A percentile compares a stretch with the other conserved stretches of the same genome.
Evolutionary conservation across 1,140 invertebrate genomes (phyloP).

Genomic region (Papilio glaucus): DNA sequence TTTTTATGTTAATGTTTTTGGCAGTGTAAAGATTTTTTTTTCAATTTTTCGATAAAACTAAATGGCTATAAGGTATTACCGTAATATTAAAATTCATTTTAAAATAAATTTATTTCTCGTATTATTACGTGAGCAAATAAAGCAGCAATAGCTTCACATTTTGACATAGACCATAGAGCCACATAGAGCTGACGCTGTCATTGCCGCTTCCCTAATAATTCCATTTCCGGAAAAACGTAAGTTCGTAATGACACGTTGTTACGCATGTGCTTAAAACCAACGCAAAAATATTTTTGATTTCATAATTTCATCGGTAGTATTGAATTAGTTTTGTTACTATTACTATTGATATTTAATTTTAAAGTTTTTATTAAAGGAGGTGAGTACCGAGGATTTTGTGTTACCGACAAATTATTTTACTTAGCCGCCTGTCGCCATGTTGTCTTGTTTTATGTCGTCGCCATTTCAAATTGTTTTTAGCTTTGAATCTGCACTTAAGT

Average conservation of each 20-base stretch:
- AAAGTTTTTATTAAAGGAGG: neutral
- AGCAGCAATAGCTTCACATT: neutral
- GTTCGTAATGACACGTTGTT: neutral
- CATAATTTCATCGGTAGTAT: neutral
- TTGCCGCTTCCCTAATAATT: neutral
- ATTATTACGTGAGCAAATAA: no score
- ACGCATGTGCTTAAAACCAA: neutral
- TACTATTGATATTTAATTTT: neutral
- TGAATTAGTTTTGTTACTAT: neutral
- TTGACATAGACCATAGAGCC: neutral
- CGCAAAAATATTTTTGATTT: neutral
- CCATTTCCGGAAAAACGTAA: conserved; percentile 26
- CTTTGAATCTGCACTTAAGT: conserved; percentile 5
- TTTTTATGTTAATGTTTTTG: no score
- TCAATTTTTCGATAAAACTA: neutral
- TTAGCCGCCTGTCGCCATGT: conserved; percentile 40
- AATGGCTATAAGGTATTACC: neutral
- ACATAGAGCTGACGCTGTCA: neutral
- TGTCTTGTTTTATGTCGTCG: conserved; percentile 39
- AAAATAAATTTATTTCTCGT: no score
- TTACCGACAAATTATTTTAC: neutral
- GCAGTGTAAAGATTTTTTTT: no score
- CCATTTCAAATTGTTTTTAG: conserved; percentile 14
- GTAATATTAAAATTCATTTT: neutral
- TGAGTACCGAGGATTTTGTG: conserved; percentile 2